Evolutionary conservation across 2,888 invertebrate genomes (phyloP), one percentile per base, ranked within the genome.

Genomic region (Embidobia sp.): DNA sequence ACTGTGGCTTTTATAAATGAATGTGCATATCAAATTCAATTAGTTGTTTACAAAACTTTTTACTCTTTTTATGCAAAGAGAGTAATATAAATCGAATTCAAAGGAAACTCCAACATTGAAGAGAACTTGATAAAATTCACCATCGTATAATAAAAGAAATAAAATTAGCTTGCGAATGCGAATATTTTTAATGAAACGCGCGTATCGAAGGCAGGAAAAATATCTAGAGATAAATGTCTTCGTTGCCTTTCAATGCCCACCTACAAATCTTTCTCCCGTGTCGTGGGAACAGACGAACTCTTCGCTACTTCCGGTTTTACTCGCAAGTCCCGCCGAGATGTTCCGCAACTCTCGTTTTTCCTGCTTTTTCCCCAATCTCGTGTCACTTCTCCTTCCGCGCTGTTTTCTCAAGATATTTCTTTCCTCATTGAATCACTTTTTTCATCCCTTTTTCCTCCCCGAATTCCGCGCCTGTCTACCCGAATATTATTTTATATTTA

Each of bases 231-330:
- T 57, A 31, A 15, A 61, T 46, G 35, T 63, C 48, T 61, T 66
- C 26, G 51, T 63, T 53, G 59, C 55, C 64, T 69, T 74, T 74
- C 66, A 78, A 66, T 63, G 66, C 51, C 33, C 37, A 59, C 18
- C 66, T 40, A 67, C 78, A 75, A 78, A 78, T 77, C 42, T 76
- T 42, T 61, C 73, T 73, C 59, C 57, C 61, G 70, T 57, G 64
- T 59, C 61, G 73, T 70, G 78, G 70, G 70, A 78, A 66, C 74
- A 70, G 53, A 55, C 74, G 69, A 74, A 73, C 70, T 73, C 67
- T 64, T 73, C 31, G 61, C 57, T 51, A 63, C 64, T 74, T 78
- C 73, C 73, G 72, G 73, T 69, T 70, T 74, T 69, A 31, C 53
- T 51, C 61, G 53, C 63, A 67, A 61, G 44, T 51, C 29, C 51